Base-by-base conservation (phyloP, 2,113 vertebrate species). In the Danio rerio region DNA sequence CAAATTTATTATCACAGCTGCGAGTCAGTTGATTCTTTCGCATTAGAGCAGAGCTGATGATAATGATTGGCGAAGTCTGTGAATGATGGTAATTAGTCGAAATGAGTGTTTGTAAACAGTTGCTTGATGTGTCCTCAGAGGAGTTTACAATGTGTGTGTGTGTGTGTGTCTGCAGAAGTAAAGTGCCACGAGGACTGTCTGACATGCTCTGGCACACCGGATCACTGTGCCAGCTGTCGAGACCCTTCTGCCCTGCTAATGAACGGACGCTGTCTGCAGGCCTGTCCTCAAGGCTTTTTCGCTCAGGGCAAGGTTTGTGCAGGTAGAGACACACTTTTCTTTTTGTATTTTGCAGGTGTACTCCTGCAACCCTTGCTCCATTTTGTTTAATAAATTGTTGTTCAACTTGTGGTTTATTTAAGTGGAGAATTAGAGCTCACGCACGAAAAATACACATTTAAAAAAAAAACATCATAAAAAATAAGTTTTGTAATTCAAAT, bases 181-280 rank as follows among this genome's bases (percentile, higher is more conserved):
- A 89, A 47, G 66, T 97, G 96, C 87, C 92, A 94, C 82, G 80
- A 90, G 0, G 95, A 96, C 86, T 96, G 96, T 53, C 75, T 94
- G 91, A 94, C 90, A 79, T 97, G 96, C 86, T 94, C 92, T 5
- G 89, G 56, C 52, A 90, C 89, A 47, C 88, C 91, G 2, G 92
- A 94, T 49, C 90, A 16, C 84, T 97, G 96, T 76, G 86, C 91
- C 11, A 86, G 93, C 88, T 97, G 96, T 84, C 91, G 52, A 2
- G 94, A 96, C 40, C 15, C 92, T 0, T 70, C 82, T 3, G 92
- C 85, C 66, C 9, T 58, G 78, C 90, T 96, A 55, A 92, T 92
- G 90, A 83, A 86, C 0, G 95, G 96, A n/a, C 91, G 5, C 42
- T 97, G 96, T 0, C 89, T 96, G 72, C 89, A 89, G 70, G 88